Evolutionary conservation across 2,888 invertebrate genomes (phyloP).

Genomic region (Galeruca laticollis): DNA sequence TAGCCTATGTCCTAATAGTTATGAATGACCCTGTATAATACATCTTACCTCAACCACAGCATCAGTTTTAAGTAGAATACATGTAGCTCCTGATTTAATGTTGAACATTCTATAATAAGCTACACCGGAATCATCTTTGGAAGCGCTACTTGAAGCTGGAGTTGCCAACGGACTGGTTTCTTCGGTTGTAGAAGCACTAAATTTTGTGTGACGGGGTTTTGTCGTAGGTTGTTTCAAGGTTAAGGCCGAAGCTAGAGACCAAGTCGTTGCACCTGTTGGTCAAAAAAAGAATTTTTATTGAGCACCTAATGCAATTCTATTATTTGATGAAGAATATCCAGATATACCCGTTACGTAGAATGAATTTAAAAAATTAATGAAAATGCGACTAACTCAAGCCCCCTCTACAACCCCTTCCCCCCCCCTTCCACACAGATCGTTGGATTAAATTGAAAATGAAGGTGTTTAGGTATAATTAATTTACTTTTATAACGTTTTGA

Average conservation of each 20-base stretch:
- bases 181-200: slow-evolving; percentile 69
- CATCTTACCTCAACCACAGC: slow-evolving; percentile 72
- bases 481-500: too few relatives aligned
- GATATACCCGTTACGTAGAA: too few relatives aligned
- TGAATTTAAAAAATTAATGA: too few relatives aligned
- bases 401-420: too few relatives aligned
- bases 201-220: slow-evolving; percentile 76
- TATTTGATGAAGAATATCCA: too few relatives aligned
- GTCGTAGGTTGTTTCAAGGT: slow-evolving; percentile 58
- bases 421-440: too few relatives aligned
- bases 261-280: slow-evolving; percentile 47
- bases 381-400: too few relatives aligned
- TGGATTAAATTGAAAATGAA: too few relatives aligned
- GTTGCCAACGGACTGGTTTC: slow-evolving; percentile 47
- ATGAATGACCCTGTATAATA: too few relatives aligned
- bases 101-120: slow-evolving; percentile 76
- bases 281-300: background rate
- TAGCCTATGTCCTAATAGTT: too few relatives aligned
- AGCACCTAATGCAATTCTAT: too few relatives aligned
- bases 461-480: too few relatives aligned
- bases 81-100: slow-evolving; percentile 77
- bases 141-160: slow-evolving; percentile 46
- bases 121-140: slow-evolving; percentile 53
- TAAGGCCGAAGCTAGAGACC: slow-evolving; percentile 52
- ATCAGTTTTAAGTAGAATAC: slow-evolving; percentile 83